Percentiles rank a stretch among this genome's conserved stretches.
phyloP scores from a whole-genome alignment of 2,888 invertebrate species.

The Dasysyrphus albostriatus region DNA sequence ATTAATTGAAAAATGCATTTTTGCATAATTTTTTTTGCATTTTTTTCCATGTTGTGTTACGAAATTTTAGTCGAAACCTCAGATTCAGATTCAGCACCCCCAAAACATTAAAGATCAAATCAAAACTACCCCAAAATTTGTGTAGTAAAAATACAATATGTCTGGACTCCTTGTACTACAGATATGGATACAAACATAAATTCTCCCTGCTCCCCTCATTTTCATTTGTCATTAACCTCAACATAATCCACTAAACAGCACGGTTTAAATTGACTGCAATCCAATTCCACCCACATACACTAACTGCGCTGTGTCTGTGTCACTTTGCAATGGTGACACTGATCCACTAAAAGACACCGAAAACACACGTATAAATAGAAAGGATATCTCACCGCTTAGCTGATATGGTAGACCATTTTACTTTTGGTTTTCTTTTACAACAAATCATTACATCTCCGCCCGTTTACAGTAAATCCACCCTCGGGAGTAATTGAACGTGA shows the following conservation, averaged over 20 bases:
- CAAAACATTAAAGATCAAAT: too few species aligned
- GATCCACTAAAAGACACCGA: constrained; percentile 27
- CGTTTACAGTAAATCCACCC: constrained; percentile 75
- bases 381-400: constrained; percentile 10
- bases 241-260: constrained; percentile 61
- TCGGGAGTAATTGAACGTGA: constrained; percentile 76
- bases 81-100: too few species aligned
- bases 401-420: constrained; percentile 43
- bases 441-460: constrained; percentile 75
- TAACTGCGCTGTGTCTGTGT: background rate
- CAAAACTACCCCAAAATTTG: too few species aligned
- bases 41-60: too few species aligned
- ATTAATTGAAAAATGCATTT: too few species aligned
- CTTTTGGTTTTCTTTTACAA: constrained; percentile 57
- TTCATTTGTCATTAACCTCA: constrained; percentile 46
- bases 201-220: background rate
- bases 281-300: constrained; percentile 61
- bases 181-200: too few species aligned
- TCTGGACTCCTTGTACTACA: too few species aligned
- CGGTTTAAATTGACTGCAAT: constrained; percentile 46
- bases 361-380: constrained; percentile 48
- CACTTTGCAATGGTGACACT: constrained; percentile 50
- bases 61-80: too few species aligned
- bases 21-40: too few species aligned
- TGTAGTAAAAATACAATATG: too few species aligned